phyloP scores from a whole-genome alignment of 2,888 invertebrate genomes.

The Platypus cylindrus region DNA sequence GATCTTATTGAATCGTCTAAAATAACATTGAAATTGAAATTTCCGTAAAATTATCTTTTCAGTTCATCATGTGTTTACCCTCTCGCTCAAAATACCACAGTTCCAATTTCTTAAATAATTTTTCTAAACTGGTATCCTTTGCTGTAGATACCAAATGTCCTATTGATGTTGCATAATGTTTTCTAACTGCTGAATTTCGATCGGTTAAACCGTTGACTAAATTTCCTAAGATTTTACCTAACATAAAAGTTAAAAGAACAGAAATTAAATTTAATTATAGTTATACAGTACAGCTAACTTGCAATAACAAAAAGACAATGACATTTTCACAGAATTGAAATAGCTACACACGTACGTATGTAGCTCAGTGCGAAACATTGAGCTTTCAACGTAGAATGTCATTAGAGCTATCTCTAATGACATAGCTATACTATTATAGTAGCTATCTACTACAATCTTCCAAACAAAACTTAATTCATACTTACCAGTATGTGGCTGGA shows the following conservation, averaged over 20 bases:
- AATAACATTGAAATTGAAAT: slow-evolving; percentile 2
- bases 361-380: no score
- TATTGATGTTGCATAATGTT: slow-evolving; percentile 70
- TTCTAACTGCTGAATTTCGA: slow-evolving; percentile 70
- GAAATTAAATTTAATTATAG: no score
- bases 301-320: no score
- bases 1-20: slow-evolving; percentile 62
- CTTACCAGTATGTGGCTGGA: slow-evolving; percentile 45
- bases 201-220: slow-evolving; percentile 70
- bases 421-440: no score
- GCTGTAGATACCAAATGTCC: slow-evolving; percentile 74
- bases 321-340: no score
- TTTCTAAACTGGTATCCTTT: slow-evolving; percentile 59
- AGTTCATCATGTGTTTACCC: slow-evolving; percentile 31
- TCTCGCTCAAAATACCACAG: slow-evolving; percentile 56
- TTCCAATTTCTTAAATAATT: slow-evolving; percentile 47
- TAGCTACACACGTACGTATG: no score
- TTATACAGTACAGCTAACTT: no score
- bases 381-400: no score
- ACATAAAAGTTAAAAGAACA: slow-evolving; percentile 9
- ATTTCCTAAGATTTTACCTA: slow-evolving; percentile 44
- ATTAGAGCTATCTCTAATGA: no score
- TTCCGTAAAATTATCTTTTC: neutral
- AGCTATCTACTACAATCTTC: no score
- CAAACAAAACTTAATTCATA: no score